Conservation (phyloP, 2,113 vertebrate species). For the Hystrix cristata region DNA sequence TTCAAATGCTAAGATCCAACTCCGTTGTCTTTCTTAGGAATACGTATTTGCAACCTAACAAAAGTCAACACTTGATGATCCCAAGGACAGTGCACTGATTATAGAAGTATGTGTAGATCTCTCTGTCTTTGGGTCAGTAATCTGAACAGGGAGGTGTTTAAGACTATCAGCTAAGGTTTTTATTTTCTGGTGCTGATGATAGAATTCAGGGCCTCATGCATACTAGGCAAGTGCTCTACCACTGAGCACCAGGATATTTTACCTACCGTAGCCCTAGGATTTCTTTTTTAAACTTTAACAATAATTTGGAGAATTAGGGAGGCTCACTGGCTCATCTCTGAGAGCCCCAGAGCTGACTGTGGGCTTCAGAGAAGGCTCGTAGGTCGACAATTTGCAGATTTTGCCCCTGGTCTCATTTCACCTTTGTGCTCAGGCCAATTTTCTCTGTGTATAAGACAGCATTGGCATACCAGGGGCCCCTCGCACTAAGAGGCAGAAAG, state of each 20-base stretch:
- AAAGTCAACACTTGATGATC: not conserved
- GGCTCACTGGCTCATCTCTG: not conserved
- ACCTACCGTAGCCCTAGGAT: not conserved
- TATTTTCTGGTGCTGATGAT: not conserved
- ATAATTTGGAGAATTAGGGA: not conserved
- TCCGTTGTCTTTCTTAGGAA: conserved; percentile 33
- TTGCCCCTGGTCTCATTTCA: not conserved
- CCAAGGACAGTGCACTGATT: not conserved
- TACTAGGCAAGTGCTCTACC: not conserved
- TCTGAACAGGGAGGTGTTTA: not conserved
- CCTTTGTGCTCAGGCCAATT: not conserved
- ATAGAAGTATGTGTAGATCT: not conserved
- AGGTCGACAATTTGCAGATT: not conserved
- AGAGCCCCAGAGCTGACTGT: not conserved
- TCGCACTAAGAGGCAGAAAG: rapidly evolving
- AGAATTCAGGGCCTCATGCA: not conserved
- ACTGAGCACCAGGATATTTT: not conserved
- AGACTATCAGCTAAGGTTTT: not conserved
- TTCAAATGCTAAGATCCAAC: conserved; percentile 26
- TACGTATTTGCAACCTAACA: not conserved
- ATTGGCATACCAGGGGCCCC: not conserved
- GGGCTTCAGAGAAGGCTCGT: not conserved
- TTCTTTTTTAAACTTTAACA: not conserved
- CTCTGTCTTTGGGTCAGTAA: not conserved
- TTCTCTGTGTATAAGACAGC: not conserved